Evolutionary conservation across 2,888 invertebrate species (phyloP).

Genomic region (Crocallis elinguaria): DNA sequence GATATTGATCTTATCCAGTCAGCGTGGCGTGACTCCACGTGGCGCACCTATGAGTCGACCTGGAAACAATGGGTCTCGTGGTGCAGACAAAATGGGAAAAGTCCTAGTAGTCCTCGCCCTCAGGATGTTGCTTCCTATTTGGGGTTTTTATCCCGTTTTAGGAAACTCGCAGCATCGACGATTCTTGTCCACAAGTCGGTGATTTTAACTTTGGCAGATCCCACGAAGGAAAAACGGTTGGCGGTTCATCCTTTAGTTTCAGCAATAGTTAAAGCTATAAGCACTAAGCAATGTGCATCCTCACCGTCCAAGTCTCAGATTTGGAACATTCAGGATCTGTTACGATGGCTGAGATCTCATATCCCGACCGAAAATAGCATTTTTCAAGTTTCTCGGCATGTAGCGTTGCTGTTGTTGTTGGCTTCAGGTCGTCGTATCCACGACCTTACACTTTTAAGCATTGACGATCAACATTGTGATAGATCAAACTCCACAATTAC

Average conservation of each 20-base stretch:
- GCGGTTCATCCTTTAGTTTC: neutral
- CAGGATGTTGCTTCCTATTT: slow-evolving; percentile 24
- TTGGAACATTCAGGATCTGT: slow-evolving; percentile 1
- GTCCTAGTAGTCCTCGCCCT: slow-evolving; percentile 25
- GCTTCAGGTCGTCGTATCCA: too few relatives aligned
- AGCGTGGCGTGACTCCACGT: too few relatives aligned
- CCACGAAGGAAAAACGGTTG: neutral
- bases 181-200: slow-evolving; percentile 36
- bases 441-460: neutral
- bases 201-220: slow-evolving; percentile 22
- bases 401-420: neutral
- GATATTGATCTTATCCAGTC: slow-evolving; percentile 15
- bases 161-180: slow-evolving; percentile 23
- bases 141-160: slow-evolving; percentile 9
- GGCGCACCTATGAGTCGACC: too few relatives aligned
- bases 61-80: too few relatives aligned
- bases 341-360: neutral
- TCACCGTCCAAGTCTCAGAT: too few relatives aligned
- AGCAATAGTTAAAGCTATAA: too few relatives aligned
- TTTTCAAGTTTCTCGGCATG: slow-evolving; percentile 1
- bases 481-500: neutral
- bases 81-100: too few relatives aligned
- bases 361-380: neutral
- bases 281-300: too few relatives aligned
- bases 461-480: slow-evolving; percentile 1